These are phyloP conservation scores for Falco novaeseelandiae DNA, from an alignment of 2,797 vertebrate species.

Conservation along the genomic window DNA sequence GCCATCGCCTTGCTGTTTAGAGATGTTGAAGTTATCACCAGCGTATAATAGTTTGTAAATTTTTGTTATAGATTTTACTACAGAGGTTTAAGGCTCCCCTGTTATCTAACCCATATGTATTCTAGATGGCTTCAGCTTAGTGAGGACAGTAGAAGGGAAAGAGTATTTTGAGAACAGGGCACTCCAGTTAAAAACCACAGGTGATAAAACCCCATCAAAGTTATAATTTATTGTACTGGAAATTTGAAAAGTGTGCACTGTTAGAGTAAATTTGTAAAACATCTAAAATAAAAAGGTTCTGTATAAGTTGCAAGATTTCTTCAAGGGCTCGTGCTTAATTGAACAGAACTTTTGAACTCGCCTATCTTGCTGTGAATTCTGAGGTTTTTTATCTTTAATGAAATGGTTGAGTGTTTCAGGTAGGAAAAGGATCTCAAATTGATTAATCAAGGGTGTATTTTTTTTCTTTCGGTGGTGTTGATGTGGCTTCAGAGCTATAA, in stretches of 20 bases:
- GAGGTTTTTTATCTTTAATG: neutral
- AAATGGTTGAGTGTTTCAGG: neutral
- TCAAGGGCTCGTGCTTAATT: neutral
- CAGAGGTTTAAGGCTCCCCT: neutral
- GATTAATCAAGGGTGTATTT: neutral
- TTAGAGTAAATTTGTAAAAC: neutral
- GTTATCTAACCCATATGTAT: accelerated
- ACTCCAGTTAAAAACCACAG: neutral
- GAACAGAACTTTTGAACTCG: neutral
- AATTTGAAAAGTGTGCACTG: accelerated
- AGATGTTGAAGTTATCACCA: neutral
- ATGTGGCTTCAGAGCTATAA: neutral
- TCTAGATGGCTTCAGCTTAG: neutral
- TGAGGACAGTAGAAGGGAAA: neutral
- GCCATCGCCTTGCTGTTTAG: neutral
- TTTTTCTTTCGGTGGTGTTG: neutral
- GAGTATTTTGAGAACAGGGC: neutral
- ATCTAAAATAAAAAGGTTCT: accelerated
- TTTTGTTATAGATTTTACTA: neutral
- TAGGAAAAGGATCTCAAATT: neutral
- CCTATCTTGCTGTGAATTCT: neutral
- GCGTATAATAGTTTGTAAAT: neutral
- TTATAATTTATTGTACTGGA: neutral
- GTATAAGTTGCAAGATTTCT: neutral
- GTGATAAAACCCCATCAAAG: neutral